Evolutionary conservation across 1,140 invertebrate species (phyloP).

Genomic region (Oscheius sp.): DNA sequence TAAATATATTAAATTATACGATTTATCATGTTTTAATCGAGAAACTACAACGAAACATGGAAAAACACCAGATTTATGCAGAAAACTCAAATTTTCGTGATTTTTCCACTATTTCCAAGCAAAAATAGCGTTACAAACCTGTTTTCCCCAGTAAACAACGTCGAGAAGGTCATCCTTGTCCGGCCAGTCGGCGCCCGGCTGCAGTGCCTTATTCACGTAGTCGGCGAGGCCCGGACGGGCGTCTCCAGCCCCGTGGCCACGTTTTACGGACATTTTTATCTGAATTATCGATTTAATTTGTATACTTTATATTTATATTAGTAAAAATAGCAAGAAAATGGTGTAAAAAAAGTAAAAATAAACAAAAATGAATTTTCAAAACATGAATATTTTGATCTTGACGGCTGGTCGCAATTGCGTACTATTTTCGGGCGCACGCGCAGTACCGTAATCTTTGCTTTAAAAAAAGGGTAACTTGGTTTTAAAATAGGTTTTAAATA

Average conservation of each 20-base stretch:
- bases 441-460: neutral
- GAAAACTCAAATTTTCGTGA: neutral
- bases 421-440: neutral
- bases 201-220: conserved; percentile 43
- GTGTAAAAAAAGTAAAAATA: neutral
- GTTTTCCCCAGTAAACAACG: conserved; percentile 57
- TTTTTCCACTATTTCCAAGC: neutral
- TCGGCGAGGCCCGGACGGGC: neutral
- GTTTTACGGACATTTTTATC: too few species aligned
- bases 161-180: conserved; percentile 58
- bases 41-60: neutral
- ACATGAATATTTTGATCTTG: neutral
- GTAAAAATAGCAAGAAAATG: neutral
- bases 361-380: neutral
- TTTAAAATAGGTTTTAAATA: too few species aligned
- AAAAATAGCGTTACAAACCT: conserved; percentile 15
- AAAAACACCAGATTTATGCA: neutral
- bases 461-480: too few species aligned
- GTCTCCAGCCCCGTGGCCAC: too few species aligned
- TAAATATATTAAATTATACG: too few species aligned
- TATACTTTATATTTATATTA: neutral
- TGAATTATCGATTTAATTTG: neutral
- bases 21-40: neutral
- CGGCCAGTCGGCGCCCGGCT: conserved; percentile 40
- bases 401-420: neutral